Evolutionary conservation across 2,113 vertebrate species (phyloP).

Genomic region (Plecotus auritus): DNA sequence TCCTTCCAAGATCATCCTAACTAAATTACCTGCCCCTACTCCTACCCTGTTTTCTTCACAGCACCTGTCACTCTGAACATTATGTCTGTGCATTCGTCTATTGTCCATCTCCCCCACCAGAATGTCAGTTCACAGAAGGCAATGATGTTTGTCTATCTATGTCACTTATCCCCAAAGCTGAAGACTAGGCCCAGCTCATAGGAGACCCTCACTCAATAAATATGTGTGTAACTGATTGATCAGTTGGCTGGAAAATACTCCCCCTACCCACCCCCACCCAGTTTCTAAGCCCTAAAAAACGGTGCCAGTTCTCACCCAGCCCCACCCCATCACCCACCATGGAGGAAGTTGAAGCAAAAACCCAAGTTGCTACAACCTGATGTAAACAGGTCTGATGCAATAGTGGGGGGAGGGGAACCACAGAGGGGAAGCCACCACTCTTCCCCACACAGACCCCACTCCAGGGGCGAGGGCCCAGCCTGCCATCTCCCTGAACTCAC

Average conservation of each 20-base stretch:
- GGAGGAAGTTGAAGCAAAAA: slow-evolving; percentile 49
- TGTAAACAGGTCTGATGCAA: slow-evolving; percentile 14
- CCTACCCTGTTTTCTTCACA: not conserved
- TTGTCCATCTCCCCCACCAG: not conserved
- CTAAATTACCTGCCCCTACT: not conserved
- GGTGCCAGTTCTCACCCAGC: not conserved
- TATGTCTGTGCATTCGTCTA: not conserved
- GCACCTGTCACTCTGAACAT: not conserved
- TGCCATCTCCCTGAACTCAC: not conserved
- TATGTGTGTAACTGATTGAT: not conserved
- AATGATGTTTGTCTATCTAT: not conserved
- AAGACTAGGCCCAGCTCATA: not conserved
- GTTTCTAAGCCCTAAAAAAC: not conserved
- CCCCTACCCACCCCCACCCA: not conserved
- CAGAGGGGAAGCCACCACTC: not conserved
- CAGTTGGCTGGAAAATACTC: not conserved
- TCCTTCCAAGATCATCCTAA: not conserved
- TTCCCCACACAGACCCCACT: not conserved
- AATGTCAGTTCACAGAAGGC: not conserved
- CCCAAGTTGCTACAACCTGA: slow-evolving; percentile 28
- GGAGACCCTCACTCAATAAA: not conserved
- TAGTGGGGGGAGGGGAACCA: rapidly evolving
- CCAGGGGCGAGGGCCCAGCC: not conserved
- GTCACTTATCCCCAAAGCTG: not conserved
- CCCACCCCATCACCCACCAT: not conserved